Evolutionary conservation across 2,888 invertebrate genomes (phyloP).

Genomic region (Cetonia aurata): DNA sequence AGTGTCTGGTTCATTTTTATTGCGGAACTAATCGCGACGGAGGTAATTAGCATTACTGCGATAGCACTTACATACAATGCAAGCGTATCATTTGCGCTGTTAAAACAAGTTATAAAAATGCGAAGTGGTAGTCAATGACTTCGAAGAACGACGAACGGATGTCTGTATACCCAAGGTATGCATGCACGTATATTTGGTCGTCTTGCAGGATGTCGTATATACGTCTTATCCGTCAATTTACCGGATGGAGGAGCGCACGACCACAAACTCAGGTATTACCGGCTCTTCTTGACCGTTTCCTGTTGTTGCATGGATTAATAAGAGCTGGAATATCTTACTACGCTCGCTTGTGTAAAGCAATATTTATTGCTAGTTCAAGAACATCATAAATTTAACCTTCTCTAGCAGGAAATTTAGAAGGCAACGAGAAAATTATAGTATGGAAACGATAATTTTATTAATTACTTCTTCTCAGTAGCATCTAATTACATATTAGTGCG

Average conservation of each 20-base stretch:
- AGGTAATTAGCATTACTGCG: constrained; percentile 15
- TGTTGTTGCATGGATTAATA: constrained; percentile 20
- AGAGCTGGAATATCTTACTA: constrained; percentile 1
- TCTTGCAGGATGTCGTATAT: constrained; percentile 42
- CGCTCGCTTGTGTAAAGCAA: not conserved
- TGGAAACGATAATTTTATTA: too few relatives aligned
- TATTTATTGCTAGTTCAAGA: not conserved
- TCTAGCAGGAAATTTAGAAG: too few relatives aligned
- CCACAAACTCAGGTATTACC: constrained; percentile 49
- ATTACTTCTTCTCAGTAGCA: too few relatives aligned
- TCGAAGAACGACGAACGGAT: constrained; percentile 27
- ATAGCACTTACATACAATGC: constrained; percentile 21
- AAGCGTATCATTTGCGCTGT: constrained; percentile 31
- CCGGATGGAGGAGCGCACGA: constrained; percentile 50
- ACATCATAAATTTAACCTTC: too few relatives aligned
- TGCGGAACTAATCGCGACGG: constrained; percentile 10
- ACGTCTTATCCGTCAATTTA: constrained; percentile 47
- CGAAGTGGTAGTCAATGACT: constrained; percentile 33
- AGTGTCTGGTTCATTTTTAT: constrained; percentile 7
- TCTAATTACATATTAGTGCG: too few relatives aligned
- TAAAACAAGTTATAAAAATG: constrained; percentile 38
- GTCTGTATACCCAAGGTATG: constrained; percentile 26
- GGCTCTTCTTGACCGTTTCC: constrained; percentile 51
- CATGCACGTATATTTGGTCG: constrained; percentile 15
- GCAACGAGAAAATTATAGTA: too few relatives aligned